Conservation (phyloP, 2,888 invertebrate species). For the Aleiodes testaceus region DNA sequence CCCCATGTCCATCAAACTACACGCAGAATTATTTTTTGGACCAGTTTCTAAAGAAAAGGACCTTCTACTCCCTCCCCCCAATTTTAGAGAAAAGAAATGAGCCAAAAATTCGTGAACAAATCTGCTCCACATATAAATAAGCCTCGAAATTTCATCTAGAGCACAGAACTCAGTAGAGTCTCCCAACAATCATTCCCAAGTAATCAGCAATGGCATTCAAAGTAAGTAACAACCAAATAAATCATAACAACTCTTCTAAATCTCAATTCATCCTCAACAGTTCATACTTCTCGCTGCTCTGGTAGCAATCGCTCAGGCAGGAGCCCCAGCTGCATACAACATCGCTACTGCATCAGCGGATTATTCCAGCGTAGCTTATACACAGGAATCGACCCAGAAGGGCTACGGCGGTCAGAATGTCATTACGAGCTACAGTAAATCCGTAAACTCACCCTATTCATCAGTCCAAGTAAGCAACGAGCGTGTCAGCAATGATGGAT, state of each 20-base stretch:
- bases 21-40: slow-evolving; percentile 19
- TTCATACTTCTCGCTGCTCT: slow-evolving; percentile 58
- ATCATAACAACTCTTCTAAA: neutral
- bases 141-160: slow-evolving; percentile 45
- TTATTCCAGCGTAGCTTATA: slow-evolving; percentile 59
- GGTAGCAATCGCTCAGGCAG: slow-evolving; percentile 57
- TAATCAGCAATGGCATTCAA: slow-evolving; percentile 61
- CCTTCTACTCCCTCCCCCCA: slow-evolving; percentile 33
- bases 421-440: slow-evolving; percentile 59
- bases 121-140: slow-evolving; percentile 59
- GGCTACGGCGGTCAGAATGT: slow-evolving; percentile 64
- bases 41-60: slow-evolving; percentile 8
- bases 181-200: slow-evolving; percentile 48
- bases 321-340: slow-evolving; percentile 61
- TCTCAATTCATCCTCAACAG: slow-evolving; percentile 46
- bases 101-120: slow-evolving; percentile 17
- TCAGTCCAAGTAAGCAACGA: slow-evolving; percentile 62
- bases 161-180: slow-evolving; percentile 58
- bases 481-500: slow-evolving; percentile 58
- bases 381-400: slow-evolving; percentile 64
- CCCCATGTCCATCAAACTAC: neutral
- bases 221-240: slow-evolving; percentile 54
- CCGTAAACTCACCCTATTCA: slow-evolving; percentile 62
- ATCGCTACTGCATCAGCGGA: slow-evolving; percentile 60
- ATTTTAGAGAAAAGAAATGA: slow-evolving; percentile 31